A percentile compares a stretch with the other conserved stretches of the same genome.
Evolutionary conservation across 2,888 invertebrate genomes (phyloP).

Genomic region (Lycophotia porphyrea): DNA sequence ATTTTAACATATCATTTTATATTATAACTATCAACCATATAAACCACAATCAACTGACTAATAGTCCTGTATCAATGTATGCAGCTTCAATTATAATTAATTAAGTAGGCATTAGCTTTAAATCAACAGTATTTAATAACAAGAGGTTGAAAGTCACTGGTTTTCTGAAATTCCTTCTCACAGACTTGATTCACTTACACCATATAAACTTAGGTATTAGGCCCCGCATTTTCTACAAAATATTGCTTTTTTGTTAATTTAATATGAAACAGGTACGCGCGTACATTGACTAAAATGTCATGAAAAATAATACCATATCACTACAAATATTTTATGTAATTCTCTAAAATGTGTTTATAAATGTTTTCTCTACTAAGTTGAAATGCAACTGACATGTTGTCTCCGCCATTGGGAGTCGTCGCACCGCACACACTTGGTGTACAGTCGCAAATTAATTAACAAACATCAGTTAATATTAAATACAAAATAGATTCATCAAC

Average conservation of each 20-base stretch:
- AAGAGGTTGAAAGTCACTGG: constrained; percentile 69
- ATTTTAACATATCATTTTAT: too few relatives aligned
- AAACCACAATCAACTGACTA: constrained; percentile 37
- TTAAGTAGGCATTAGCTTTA: constrained; percentile 64
- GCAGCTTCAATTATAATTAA: constrained; percentile 45
- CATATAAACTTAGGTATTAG: constrained; percentile 74
- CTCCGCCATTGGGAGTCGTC: constrained; percentile 43
- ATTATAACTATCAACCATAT: constrained; percentile 4
- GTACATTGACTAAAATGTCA: constrained; percentile 83
- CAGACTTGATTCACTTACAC: constrained; percentile 64
- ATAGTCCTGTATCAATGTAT: constrained; percentile 25
- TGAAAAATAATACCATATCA: constrained; percentile 78
- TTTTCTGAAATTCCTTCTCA: constrained; percentile 62
- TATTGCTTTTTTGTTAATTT: constrained; percentile 71
- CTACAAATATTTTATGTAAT: constrained; percentile 68
- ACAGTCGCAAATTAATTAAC: constrained; percentile 67
- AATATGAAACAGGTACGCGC: constrained; percentile 84
- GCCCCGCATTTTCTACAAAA: constrained; percentile 79
- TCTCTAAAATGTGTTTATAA: constrained; percentile 69
- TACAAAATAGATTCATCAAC: constrained; percentile 76
- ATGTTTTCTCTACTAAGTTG: constrained; percentile 70
- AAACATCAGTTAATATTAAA: constrained; percentile 63
- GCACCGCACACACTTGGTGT: constrained; percentile 52
- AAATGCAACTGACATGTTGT: constrained; percentile 70
- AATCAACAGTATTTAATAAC: constrained; percentile 53